Conservation (phyloP, 1,140 invertebrate species). For the Drosophila serrata region DNA sequence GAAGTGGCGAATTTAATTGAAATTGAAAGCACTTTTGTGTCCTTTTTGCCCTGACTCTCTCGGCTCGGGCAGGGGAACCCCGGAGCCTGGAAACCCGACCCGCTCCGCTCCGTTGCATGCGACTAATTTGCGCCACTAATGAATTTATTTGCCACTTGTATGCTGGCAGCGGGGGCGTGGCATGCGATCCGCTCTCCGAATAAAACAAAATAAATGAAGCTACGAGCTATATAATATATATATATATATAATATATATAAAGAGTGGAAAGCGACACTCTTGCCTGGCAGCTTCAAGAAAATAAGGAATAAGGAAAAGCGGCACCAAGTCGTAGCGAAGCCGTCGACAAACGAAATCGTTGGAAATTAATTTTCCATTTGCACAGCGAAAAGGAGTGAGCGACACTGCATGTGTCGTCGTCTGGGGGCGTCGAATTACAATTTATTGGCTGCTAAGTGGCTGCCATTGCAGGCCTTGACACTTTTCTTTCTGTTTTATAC, state of each 20-base stretch:
- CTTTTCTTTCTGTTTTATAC: conserved; percentile 62
- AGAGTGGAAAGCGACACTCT: conserved; percentile 52
- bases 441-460: conserved; percentile 82
- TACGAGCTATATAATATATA: conserved; percentile 20
- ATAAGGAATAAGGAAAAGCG: conserved; percentile 26
- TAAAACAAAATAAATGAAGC: conserved; percentile 79
- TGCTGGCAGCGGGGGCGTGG: conserved; percentile 76
- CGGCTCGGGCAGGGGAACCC: background rate
- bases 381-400: conserved; percentile 63
- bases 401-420: conserved; percentile 53
- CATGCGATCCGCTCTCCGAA: conserved; percentile 33
- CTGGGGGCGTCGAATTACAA: conserved; percentile 78
- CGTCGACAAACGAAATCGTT: conserved; percentile 77
- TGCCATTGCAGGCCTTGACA: conserved; percentile 54
- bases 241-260: conserved; percentile 40
- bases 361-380: conserved; percentile 84
- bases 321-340: conserved; percentile 28
- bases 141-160: conserved; percentile 84
- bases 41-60: conserved; percentile 56
- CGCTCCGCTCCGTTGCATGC: conserved; percentile 61
- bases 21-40: conserved; percentile 84
- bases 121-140: conserved; percentile 84
- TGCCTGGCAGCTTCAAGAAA: conserved; percentile 55
- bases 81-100: conserved; percentile 5
- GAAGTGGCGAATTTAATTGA: conserved; percentile 81